Evolutionary conservation across 1,140 invertebrate species (phyloP).

Genomic region (Zaprionus africanus): DNA sequence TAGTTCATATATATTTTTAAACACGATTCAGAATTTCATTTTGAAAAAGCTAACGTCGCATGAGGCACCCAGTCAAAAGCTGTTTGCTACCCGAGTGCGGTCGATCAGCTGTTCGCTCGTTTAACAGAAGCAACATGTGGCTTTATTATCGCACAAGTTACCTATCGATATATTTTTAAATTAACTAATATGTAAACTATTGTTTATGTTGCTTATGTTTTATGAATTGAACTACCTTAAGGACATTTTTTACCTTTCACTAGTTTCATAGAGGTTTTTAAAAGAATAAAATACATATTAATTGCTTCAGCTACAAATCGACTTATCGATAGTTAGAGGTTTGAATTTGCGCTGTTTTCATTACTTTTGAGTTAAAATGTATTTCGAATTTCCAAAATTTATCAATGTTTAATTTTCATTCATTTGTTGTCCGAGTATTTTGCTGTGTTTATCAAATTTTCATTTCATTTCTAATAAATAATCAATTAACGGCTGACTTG

Average conservation of each 20-base stretch:
- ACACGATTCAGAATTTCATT: neutral
- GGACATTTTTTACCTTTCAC: fast-evolving
- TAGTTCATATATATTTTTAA: neutral
- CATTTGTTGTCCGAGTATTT: neutral
- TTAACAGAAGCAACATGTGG: neutral
- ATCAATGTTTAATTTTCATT: neutral
- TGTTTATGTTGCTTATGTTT: neutral
- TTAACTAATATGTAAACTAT: neutral
- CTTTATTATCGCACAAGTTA: neutral
- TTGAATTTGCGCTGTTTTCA: neutral
- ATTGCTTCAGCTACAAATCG: neutral
- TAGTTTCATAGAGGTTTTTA: no score
- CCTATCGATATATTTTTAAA: neutral
- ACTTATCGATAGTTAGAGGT: neutral
- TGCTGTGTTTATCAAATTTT: neutral
- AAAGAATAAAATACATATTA: no score
- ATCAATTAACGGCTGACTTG: neutral
- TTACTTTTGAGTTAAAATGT: neutral
- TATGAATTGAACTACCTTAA: neutral
- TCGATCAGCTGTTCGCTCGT: constrained; percentile 17
- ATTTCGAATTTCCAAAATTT: neutral
- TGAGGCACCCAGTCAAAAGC: neutral
- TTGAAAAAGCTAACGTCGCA: constrained; percentile 26
- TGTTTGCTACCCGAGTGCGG: neutral
- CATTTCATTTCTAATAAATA: neutral